Percentiles rank a stretch among this genome's conserved stretches.
phyloP scores from a whole-genome alignment of 2,797 vertebrate genomes.

The Gallinago stenura region DNA sequence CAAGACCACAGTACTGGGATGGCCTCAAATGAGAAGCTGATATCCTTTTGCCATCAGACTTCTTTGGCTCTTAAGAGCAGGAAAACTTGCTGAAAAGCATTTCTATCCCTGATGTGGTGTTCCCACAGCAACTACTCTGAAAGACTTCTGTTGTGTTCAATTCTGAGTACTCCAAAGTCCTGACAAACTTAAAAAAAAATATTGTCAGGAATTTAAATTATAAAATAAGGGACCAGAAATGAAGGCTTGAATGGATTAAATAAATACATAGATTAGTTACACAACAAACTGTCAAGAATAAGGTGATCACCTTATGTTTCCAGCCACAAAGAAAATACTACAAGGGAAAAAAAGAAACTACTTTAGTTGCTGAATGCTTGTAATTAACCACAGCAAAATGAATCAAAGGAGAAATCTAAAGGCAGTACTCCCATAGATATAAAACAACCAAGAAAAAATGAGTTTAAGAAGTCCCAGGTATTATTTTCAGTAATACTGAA shows the following conservation, averaged over 20 bases:
- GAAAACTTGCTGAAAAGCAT: not conserved
- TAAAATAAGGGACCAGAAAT: not conserved
- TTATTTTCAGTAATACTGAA: not conserved
- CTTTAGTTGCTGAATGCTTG: not conserved
- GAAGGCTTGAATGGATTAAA: not conserved
- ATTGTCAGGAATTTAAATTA: not conserved
- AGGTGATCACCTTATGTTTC: not conserved
- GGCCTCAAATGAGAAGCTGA: not conserved
- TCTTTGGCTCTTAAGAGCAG: not conserved
- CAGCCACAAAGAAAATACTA: not conserved
- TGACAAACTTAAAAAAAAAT: not conserved
- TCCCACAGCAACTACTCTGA: not conserved
- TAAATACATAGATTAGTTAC: not conserved
- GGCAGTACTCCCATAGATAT: not conserved
- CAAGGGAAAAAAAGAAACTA: not conserved
- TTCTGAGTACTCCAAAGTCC: not conserved
- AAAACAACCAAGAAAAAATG: not conserved
- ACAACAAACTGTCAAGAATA: not conserved
- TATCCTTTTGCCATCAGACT: not conserved
- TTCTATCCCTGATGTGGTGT: not conserved
- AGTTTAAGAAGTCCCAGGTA: not conserved
- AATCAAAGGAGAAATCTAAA: not conserved
- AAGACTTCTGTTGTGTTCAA: not conserved
- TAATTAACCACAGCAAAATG: not conserved
- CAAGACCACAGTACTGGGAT: not conserved